A percentile compares a stretch with the other conserved stretches of the same genome.
phyloP scores from a whole-genome alignment of 2,113 vertebrate genomes.

The Cranoglanis bouderius region DNA sequence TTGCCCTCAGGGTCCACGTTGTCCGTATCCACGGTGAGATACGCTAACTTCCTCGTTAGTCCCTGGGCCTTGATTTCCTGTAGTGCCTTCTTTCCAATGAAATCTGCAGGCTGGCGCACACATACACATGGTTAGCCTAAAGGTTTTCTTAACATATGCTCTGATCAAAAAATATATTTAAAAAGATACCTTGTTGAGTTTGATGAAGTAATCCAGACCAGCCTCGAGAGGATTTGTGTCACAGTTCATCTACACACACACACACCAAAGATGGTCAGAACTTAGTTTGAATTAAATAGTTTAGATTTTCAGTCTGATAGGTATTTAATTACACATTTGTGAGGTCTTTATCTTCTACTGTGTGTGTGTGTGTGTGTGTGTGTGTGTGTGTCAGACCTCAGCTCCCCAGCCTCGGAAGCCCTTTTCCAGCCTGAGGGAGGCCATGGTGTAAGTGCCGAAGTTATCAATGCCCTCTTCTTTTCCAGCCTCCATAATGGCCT shows the following conservation, averaged over 20 bases:
- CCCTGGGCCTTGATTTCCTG: slow-evolving; percentile 87
- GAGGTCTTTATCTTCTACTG: background rate
- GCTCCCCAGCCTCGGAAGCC: slow-evolving; percentile 95
- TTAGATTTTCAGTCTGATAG: background rate
- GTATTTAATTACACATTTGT: background rate
- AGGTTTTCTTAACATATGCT: background rate
- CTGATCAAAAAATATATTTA: background rate
- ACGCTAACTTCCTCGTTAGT: slow-evolving; percentile 84
- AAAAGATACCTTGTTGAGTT: slow-evolving; percentile 84
- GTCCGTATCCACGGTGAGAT: slow-evolving; percentile 85
- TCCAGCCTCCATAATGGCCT: slow-evolving; percentile 85
- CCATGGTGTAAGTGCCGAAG: slow-evolving; percentile 93
- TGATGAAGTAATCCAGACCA: slow-evolving; percentile 91
- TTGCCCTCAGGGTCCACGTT: slow-evolving; percentile 94
- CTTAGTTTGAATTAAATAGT: background rate
- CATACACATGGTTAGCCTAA: background rate
- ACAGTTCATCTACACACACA: slow-evolving; percentile 87
- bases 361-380: slow-evolving; percentile 20
- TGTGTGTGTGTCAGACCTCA: slow-evolving; percentile 76
- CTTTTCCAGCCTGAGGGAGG: slow-evolving; percentile 89
- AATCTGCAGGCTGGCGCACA: slow-evolving; percentile 81
- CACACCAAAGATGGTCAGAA: background rate
- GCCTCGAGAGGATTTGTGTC: slow-evolving; percentile 97
- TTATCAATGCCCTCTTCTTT: slow-evolving; percentile 88
- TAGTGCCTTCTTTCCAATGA: slow-evolving; percentile 90